Base-by-base conservation (phyloP, 2,113 vertebrate species). In the Upupa epops region DNA sequence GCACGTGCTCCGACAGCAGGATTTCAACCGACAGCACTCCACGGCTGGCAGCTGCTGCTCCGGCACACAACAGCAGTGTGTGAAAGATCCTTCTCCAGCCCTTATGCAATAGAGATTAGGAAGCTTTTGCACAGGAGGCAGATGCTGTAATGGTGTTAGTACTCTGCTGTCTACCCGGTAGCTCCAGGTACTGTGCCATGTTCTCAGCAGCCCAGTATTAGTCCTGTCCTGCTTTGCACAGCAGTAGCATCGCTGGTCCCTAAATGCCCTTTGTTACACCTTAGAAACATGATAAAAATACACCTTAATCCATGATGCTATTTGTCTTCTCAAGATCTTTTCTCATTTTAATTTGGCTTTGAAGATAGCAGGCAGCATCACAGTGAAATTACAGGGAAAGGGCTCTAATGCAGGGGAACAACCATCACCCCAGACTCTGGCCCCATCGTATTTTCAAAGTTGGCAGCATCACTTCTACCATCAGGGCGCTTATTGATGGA, bases 11-110 rank as follows among this genome's bases (percentile, higher is more conserved):
- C 3, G 36, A 61, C 93, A 88, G 78, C 8, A 17, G 83, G 78
- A 58, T 72, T 68, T 52, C 83, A 80, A 52, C 34, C 25, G 3
- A 26, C 61, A 52, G 81, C 1, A 52, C 90, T 83, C 24, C 60
- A 29, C 8, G 65, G 85, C 92, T 61, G 92, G 92, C 92, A 90
- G 93, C 90, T 94, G 92, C 89, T 91, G 85, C 93, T 77, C 72
- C 40, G 3, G 79, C 69, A 66, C 72, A 28, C 76, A 78, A 90
- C 89, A 34, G 26, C 9, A 1, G 25, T 12, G 52, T 58, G 46
- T 19, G 83, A 64, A 37, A 88, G 76, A 86, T 56, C 79, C 88
- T 90, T 84, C 89, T 83, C 64, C 93, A 79, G 87, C 54, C 66
- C 81, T 82, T 13, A 17, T 0, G 9, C 32, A 59, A 72, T 59